phyloP scores from a whole-genome alignment of 2,797 vertebrate genomes.

The Darevskia nairensis region DNA sequence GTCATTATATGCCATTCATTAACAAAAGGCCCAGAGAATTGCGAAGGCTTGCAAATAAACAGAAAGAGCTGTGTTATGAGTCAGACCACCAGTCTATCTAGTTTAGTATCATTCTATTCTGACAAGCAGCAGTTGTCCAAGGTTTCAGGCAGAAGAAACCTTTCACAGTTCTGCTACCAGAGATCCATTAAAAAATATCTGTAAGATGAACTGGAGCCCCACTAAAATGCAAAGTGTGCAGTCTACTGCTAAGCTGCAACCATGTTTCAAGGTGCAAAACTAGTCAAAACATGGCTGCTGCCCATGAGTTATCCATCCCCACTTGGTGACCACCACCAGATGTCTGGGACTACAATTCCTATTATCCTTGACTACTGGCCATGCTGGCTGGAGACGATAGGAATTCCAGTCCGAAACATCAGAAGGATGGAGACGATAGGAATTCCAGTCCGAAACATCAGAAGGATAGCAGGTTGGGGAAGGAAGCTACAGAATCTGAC shows the following conservation, averaged over 20 bases:
- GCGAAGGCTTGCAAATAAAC: neutral
- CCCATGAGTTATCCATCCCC: neutral
- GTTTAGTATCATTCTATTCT: neutral
- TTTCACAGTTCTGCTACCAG: neutral
- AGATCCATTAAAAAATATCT: neutral
- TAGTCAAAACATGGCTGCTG: neutral
- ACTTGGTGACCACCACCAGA: too few species aligned
- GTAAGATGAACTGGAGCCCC: neutral
- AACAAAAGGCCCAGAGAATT: neutral
- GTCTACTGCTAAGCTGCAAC: neutral
- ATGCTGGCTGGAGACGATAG: too few species aligned
- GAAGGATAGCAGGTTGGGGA: too few species aligned
- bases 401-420: too few species aligned
- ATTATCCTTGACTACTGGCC: too few species aligned
- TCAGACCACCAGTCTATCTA: neutral
- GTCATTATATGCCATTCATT: neutral
- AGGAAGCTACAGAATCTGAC: neutral
- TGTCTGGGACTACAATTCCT: too few species aligned
- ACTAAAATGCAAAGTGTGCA: neutral
- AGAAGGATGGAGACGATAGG: fast-evolving
- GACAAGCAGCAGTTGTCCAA: neutral
- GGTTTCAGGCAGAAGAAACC: neutral
- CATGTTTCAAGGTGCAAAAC: neutral
- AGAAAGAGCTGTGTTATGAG: neutral
- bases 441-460: too few species aligned